Conservation (phyloP, 30 jellyfish, hydroid and myxozoan species). For the Hydractinia symbiolongicarpus region DNA sequence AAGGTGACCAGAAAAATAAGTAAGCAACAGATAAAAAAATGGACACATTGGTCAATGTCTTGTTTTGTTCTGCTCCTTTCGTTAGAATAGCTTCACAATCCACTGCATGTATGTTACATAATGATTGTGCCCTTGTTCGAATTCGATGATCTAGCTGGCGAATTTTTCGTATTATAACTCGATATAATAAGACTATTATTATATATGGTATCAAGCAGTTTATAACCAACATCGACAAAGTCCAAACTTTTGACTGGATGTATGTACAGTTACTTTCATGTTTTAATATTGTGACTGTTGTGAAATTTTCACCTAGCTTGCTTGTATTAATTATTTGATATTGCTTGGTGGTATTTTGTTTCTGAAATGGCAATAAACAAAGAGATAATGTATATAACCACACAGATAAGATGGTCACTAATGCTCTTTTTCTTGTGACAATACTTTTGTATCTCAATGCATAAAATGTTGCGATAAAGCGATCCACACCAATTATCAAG, state of each 20-base stretch:
- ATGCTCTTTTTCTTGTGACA: constrained; percentile 4
- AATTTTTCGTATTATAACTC: background rate
- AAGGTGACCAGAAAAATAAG: constrained; percentile 26
- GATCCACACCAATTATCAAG: constrained; percentile 10
- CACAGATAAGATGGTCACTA: background rate
- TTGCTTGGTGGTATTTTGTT: background rate
- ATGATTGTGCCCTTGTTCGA: background rate
- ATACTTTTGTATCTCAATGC: constrained; percentile 21
- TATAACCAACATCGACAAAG: constrained; percentile 21
- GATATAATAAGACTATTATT: background rate
- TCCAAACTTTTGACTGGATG: constrained; percentile 21
- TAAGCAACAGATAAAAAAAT: constrained; percentile 10
- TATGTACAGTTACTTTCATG: constrained; percentile 1
- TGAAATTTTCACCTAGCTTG: background rate
- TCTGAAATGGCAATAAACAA: constrained; percentile 21
- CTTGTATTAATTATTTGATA: background rate
- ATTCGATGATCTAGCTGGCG: background rate
- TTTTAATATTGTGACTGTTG: background rate
- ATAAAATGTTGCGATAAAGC: constrained; percentile 13
- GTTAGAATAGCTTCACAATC: background rate
- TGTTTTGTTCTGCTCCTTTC: background rate
- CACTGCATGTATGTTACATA: background rate
- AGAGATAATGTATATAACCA: constrained; percentile 28
- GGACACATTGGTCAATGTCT: constrained; percentile 10
- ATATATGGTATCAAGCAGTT: constrained; percentile 29